These are phyloP conservation scores for Apocheima hispidaria DNA, from an alignment of 2,888 invertebrate species.

Conservation along the genomic window DNA sequence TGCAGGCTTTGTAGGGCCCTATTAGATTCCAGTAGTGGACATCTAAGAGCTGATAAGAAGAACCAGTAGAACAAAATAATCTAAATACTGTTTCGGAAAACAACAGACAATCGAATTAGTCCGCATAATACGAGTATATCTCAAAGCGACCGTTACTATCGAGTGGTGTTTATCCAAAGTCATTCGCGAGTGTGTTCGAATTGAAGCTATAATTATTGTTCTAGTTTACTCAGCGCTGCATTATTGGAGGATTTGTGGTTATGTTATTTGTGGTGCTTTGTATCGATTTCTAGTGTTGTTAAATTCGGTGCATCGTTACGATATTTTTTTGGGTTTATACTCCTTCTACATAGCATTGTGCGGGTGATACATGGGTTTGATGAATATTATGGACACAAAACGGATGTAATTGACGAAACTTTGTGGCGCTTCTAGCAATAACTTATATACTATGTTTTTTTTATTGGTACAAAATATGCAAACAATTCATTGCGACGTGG, in stretches of 20 bases:
- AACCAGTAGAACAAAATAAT: no score
- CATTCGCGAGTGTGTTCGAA: slow-evolving; percentile 48
- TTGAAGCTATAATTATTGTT: slow-evolving; percentile 60
- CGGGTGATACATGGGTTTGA: no score
- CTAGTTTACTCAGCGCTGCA: slow-evolving; percentile 35
- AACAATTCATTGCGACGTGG: no score
- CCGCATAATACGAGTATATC: neutral
- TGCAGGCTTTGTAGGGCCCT: neutral
- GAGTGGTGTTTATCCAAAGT: slow-evolving; percentile 41
- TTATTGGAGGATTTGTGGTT: slow-evolving; percentile 25
- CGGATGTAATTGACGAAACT: no score
- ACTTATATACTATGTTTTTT: no score
- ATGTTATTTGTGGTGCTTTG: neutral
- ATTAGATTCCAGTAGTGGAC: no score
- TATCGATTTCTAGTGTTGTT: neutral
- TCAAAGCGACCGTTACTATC: slow-evolving; percentile 7
- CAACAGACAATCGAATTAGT: neutral
- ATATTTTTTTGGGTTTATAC: no score
- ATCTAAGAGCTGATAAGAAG: no score
- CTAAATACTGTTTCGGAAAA: neutral
- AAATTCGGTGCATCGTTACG: neutral
- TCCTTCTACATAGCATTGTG: no score
- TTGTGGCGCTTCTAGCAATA: no score
- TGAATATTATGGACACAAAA: no score
- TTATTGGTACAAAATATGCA: no score